A percentile compares a stretch with the other conserved stretches of the same genome.
phyloP scores from a whole-genome alignment of 1,140 invertebrate genomes.

The Cherax destructor region DNA sequence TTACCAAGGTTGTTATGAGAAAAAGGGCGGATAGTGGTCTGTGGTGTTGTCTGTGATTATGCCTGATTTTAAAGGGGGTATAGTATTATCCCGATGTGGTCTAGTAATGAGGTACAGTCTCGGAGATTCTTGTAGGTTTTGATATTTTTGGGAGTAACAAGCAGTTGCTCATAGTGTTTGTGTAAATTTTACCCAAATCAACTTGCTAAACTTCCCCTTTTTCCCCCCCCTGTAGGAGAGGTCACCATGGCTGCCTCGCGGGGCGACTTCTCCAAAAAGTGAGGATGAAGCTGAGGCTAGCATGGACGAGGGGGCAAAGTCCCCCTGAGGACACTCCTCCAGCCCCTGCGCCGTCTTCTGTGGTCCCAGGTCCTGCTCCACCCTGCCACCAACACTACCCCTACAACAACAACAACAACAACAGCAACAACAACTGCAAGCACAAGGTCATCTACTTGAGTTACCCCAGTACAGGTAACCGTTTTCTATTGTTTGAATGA shows the following conservation, averaged over 20 bases:
- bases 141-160: too few relatives aligned
- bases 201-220: too few relatives aligned
- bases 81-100: too few relatives aligned
- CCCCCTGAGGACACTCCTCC: conserved; percentile 53
- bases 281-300: conserved; percentile 28
- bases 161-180: too few relatives aligned
- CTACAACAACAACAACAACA: conserved; percentile 1
- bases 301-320: conserved; percentile 1
- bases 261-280: conserved; percentile 2
- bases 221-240: background rate
- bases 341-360: conserved; percentile 59
- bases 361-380: conserved; percentile 48
- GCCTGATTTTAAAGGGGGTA: too few relatives aligned
- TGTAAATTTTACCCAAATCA: too few relatives aligned
- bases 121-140: too few relatives aligned
- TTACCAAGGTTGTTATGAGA: too few relatives aligned
- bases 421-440: background rate
- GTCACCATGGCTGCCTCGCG: conserved; percentile 29
- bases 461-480: background rate
- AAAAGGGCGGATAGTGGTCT: too few relatives aligned
- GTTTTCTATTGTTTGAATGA: background rate
- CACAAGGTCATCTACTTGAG: background rate
- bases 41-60: too few relatives aligned
- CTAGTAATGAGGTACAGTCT: too few relatives aligned
- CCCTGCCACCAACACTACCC: conserved; percentile 37